Evolutionary conservation across 2,797 vertebrate species (phyloP).

Genomic region (Morus bassanus): DNA sequence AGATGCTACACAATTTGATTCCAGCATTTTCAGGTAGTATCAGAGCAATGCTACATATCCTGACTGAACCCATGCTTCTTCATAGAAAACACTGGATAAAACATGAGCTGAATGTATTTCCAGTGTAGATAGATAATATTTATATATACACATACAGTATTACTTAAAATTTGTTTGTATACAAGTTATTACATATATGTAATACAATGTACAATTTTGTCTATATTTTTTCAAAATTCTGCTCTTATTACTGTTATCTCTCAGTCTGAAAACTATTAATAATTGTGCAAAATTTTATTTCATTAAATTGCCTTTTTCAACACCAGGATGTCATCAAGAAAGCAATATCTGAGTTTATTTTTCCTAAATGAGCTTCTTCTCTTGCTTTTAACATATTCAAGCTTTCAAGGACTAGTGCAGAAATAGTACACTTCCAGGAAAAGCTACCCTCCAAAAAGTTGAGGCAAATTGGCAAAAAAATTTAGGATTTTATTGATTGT

Average conservation of each 20-base stretch:
- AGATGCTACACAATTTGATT: neutral
- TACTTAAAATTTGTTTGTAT: neutral
- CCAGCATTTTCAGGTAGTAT: neutral
- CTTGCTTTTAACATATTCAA: neutral
- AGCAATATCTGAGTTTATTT: neutral
- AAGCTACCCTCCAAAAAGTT: neutral
- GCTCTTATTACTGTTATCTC: neutral
- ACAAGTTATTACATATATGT: neutral
- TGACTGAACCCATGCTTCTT: neutral
- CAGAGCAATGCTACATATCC: neutral
- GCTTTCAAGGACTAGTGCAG: neutral
- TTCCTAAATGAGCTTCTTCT: neutral
- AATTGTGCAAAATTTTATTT: neutral
- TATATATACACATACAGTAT: neutral
- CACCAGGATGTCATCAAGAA: neutral
- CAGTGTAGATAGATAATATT: neutral
- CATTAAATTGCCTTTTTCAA: neutral
- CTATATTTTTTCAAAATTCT: neutral
- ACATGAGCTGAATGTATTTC: neutral
- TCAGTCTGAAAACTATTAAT: neutral
- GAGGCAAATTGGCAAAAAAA: conserved; percentile 1
- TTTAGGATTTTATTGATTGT: neutral
- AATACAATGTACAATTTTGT: neutral
- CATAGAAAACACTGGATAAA: neutral
- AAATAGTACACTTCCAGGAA: neutral